Evolutionary conservation across 1,140 invertebrate species (phyloP), one percentile per base, ranked within the genome.

Genomic region (Bathynomus jamesi): DNA sequence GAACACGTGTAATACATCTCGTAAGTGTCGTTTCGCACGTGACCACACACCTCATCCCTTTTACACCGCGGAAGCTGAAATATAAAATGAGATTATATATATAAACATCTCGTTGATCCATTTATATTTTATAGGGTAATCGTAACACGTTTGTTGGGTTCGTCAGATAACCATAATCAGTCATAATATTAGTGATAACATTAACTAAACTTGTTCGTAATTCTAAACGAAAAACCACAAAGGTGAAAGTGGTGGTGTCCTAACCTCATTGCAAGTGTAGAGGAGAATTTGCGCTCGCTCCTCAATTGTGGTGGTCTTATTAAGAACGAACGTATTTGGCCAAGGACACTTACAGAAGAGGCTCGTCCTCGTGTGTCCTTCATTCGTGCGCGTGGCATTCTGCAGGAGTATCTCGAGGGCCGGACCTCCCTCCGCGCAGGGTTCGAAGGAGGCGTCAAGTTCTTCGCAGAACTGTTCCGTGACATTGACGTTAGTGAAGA

Each of bases 1-100:
- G 84, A 81, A 72, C 87, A 89, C 17, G 82, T 84, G 72, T 88
- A 86, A 78, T 88, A 89, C 24, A 85, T 83, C 17, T 87, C 85
- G 66, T 84, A 86, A 2, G 86, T 79, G 69, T 88, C 86, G 7
- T 69, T 67, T 65, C 82, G 78, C 21, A 84, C 79, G 60, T 81
- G 70, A 11, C 85, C 85, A 78, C 86, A 87, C 70, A 85, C 84
- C 3, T 86, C 83, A 5, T 79, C 76, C 3, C 71, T 77, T 5
- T 82, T 78, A 65, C 85, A 86, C 72, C 78, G 81, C 24, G 77
- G 79, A 72, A 85, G 78, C 85, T 87, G 76, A 64, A 81, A n/a
- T n/a, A n/a, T n/a, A n/a, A n/a, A n/a, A n/a, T n/a, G n/a, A n/a
- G n/a, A n/a, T n/a, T n/a, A n/a, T n/a, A n/a, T n/a, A n/a, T n/a